Conservation (phyloP, 1,140 invertebrate species). For the Bombus consobrinus region DNA sequence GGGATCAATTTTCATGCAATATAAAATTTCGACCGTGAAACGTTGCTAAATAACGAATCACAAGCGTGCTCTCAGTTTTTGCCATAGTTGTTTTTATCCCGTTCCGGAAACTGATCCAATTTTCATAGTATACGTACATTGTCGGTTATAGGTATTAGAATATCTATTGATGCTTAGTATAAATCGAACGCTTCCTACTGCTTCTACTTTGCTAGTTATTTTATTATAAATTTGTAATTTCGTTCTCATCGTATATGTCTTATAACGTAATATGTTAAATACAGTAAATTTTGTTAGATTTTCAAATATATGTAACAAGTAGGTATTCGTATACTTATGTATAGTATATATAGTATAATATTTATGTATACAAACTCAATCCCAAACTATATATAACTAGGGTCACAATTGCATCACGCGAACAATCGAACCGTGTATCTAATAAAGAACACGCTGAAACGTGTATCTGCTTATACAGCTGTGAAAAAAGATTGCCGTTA, state of each 20-base stretch:
- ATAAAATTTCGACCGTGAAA: neutral
- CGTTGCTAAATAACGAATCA: neutral
- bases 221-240: neutral
- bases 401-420: neutral
- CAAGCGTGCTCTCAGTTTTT: neutral
- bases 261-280: neutral
- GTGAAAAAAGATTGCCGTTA: constrained; percentile 17
- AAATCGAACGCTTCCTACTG: neutral
- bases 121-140: neutral
- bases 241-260: no score
- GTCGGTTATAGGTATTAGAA: no score
- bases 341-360: no score
- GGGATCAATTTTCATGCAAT: neutral
- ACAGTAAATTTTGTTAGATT: neutral
- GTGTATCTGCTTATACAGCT: neutral
- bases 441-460: neutral
- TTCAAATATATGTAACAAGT: neutral
- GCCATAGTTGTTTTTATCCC: neutral
- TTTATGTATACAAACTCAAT: neutral
- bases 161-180: neutral
- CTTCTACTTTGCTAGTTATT: neutral
- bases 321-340: neutral
- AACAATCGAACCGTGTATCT: neutral
- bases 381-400: neutral
- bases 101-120: neutral